phyloP scores from a whole-genome alignment of 2,113 vertebrate genomes.

The Stegostoma tigrinum region DNA sequence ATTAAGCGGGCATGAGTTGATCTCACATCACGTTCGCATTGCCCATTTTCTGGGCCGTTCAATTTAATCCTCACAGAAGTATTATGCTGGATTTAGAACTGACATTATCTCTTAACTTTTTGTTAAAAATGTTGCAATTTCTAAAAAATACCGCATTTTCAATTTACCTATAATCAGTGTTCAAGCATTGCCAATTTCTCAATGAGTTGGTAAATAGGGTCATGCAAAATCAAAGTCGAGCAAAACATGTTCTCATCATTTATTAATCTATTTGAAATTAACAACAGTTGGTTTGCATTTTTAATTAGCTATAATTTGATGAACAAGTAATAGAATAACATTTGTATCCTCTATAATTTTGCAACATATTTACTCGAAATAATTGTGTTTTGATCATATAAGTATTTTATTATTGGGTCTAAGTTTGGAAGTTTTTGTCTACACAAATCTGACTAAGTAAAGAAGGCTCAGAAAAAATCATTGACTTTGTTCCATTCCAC shows the following conservation, averaged over 20 bases:
- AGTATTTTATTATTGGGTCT: not conserved
- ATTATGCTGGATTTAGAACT: not conserved
- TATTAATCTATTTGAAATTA: slow-evolving; percentile 30
- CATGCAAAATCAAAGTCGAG: slow-evolving; percentile 13
- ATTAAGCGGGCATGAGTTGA: not conserved
- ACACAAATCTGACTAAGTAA: not conserved
- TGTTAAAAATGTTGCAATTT: not conserved
- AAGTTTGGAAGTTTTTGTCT: not conserved
- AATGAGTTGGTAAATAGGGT: slow-evolving; percentile 17
- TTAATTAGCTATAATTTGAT: slow-evolving; percentile 21
- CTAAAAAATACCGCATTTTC: not conserved
- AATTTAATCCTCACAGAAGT: not conserved
- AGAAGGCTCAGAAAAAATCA: not conserved
- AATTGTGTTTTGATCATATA: not conserved
- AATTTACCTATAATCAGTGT: slow-evolving; percentile 21
- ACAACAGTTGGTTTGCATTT: slow-evolving; percentile 4
- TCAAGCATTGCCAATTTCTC: slow-evolving; percentile 11
- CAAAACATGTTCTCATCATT: slow-evolving; percentile 12
- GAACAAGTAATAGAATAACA: not conserved
- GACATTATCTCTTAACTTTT: not conserved
- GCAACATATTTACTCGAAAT: not conserved
- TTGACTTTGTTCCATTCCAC: not conserved
- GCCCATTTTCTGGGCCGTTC: not conserved
- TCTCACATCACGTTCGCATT: not conserved
- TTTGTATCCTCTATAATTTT: slow-evolving; percentile 20